Evolutionary conservation across 2,113 vertebrate genomes (phyloP).

Genomic region (Lates calcarifer): DNA sequence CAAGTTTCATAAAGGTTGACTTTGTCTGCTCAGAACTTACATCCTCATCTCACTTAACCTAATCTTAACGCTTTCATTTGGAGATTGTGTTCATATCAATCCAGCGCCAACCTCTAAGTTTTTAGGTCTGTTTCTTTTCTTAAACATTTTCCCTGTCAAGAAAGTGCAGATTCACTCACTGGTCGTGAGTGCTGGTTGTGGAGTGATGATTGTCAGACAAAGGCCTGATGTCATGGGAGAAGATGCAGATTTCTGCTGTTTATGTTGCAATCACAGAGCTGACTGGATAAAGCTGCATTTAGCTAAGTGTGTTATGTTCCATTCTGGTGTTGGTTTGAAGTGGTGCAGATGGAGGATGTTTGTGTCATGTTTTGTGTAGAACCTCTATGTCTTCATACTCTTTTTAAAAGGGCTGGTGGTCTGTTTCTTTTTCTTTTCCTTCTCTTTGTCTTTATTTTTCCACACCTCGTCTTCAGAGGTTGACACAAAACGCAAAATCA

Average conservation of each 20-base stretch:
- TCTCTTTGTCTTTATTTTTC: constrained; percentile 9
- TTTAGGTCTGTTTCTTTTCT: neutral
- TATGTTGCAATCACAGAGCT: constrained; percentile 40
- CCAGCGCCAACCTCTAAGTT: neutral
- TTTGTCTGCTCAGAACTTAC: constrained; percentile 15
- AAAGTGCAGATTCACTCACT: constrained; percentile 28
- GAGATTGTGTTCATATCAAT: constrained; percentile 10
- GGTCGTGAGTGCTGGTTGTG: constrained; percentile 1
- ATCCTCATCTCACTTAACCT: neutral
- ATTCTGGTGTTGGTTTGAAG: constrained; percentile 59
- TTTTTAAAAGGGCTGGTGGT: constrained; percentile 37
- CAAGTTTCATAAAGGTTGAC: constrained; percentile 38
- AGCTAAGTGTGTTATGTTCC: constrained; percentile 25
- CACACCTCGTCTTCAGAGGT: neutral
- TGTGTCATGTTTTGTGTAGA: constrained; percentile 50
- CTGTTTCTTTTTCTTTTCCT: constrained; percentile 7
- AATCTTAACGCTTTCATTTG: constrained; percentile 19
- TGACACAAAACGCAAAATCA: neutral
- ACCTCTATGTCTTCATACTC: constrained; percentile 26
- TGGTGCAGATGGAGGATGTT: constrained; percentile 63
- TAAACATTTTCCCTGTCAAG: neutral
- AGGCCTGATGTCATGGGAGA: constrained; percentile 42
- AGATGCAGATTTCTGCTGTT: constrained; percentile 45
- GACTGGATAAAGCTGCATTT: constrained; percentile 44
- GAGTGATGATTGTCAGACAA: constrained; percentile 5